Evolutionary conservation across 2,797 vertebrate genomes (phyloP).

Genomic region (Astyanax mexicanus): DNA sequence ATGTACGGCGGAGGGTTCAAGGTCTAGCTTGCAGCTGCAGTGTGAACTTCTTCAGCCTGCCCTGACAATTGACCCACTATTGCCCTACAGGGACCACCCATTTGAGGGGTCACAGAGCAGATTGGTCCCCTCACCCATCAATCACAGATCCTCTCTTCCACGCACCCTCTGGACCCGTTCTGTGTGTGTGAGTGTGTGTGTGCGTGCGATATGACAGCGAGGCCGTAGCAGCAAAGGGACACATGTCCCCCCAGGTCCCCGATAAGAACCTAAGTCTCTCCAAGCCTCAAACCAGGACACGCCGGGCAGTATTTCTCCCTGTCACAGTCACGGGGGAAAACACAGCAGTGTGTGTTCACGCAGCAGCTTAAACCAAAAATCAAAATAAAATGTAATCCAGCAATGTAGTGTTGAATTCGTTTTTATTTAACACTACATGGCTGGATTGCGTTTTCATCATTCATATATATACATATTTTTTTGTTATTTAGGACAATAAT

Average conservation of each 20-base stretch:
- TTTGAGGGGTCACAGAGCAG: conserved; percentile 67
- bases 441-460: no score
- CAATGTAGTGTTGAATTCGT: no score
- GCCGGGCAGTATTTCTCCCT: conserved; percentile 43
- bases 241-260: conserved; percentile 40
- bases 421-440: no score
- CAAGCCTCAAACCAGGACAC: conserved; percentile 34
- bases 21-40: conserved; percentile 48
- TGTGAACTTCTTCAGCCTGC: conserved; percentile 41
- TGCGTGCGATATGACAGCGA: conserved; percentile 37
- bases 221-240: conserved; percentile 19
- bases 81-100: conserved; percentile 44
- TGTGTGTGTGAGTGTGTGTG: no score
- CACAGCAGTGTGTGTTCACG: not conserved
- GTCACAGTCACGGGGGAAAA: conserved; percentile 20
- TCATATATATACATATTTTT: no score
- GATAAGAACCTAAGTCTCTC: conserved; percentile 49
- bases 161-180: conserved; percentile 23
- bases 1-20: conserved; percentile 33
- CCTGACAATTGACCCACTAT: conserved; percentile 60
- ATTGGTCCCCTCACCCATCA: conserved; percentile 63
- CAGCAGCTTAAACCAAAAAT: conserved; percentile 18
- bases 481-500: no score
- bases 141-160: conserved; percentile 37
- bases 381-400: not conserved